A percentile compares a stretch with the other conserved stretches of the same genome.
Evolutionary conservation across 2,113 vertebrate genomes (phyloP).

Genomic region (Chaetops frenatus): DNA sequence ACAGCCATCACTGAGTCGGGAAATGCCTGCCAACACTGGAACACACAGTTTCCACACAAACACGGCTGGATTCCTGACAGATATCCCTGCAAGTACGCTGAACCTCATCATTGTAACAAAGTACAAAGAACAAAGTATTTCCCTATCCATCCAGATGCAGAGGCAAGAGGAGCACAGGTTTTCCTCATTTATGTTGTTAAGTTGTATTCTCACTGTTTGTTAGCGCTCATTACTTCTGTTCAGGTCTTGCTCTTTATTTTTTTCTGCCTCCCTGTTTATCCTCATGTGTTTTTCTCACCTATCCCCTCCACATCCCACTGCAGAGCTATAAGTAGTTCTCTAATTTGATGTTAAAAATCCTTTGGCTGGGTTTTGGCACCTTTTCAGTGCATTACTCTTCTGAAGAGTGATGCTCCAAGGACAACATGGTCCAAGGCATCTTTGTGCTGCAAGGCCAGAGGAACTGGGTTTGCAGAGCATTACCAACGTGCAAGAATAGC

Average conservation of each 20-base stretch:
- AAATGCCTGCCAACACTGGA: slow-evolving; percentile 85
- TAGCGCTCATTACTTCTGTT: not conserved
- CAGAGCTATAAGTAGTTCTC: not conserved
- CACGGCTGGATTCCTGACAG: slow-evolving; percentile 84
- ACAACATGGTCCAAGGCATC: not conserved
- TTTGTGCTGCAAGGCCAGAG: not conserved
- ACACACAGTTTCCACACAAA: slow-evolving; percentile 78
- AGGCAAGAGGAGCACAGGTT: not conserved
- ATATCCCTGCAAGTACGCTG: slow-evolving; percentile 92
- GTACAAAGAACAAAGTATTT: not conserved
- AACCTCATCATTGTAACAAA: not conserved
- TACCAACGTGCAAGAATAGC: not conserved
- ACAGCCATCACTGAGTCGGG: slow-evolving; percentile 75
- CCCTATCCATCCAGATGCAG: not conserved
- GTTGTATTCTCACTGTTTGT: not conserved
- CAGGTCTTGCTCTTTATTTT: not conserved
- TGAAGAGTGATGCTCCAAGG: not conserved
- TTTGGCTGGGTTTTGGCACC: not conserved
- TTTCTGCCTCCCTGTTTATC: not conserved
- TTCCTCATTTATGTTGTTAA: not conserved
- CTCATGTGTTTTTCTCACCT: not conserved
- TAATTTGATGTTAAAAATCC: not conserved
- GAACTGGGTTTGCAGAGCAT: not conserved
- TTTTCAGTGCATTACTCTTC: not conserved
- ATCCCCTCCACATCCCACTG: not conserved